A percentile compares a stretch with the other conserved stretches of the same genome.
Evolutionary conservation across 2,113 vertebrate genomes (phyloP).

Genomic region (Gracilinanus agilis): DNA sequence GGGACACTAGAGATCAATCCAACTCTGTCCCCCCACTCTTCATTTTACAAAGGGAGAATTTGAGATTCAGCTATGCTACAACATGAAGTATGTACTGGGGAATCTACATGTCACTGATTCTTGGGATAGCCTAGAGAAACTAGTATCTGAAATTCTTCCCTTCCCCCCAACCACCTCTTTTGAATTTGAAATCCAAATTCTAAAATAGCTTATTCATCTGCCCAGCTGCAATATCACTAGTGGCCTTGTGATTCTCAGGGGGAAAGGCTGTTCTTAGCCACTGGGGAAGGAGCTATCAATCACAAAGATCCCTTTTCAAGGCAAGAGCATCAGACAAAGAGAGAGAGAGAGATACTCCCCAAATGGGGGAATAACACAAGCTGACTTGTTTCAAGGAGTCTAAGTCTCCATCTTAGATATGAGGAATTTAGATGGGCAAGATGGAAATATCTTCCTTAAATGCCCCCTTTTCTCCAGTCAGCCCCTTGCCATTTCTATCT

Average conservation of each 20-base stretch:
- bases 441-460: not conserved
- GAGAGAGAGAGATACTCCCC: not conserved
- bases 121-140: not conserved
- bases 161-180: not conserved
- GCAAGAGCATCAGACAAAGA: not conserved
- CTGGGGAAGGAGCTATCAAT: not conserved
- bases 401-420: not conserved
- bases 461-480: not conserved
- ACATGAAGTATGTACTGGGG: not conserved
- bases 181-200: constrained; percentile 9
- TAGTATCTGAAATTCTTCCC: not conserved
- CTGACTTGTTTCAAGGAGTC: not conserved
- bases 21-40: accelerated
- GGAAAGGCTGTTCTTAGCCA: not conserved
- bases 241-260: not conserved
- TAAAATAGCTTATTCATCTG: constrained; percentile 4
- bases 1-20: not conserved
- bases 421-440: not conserved
- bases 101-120: not conserved
- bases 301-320: constrained; percentile 8
- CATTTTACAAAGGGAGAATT: not conserved
- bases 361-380: not conserved
- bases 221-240: constrained; percentile 3
- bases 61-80: not conserved
- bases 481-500: not conserved